Evolutionary conservation across 1,140 invertebrate genomes (phyloP), one percentile per base, ranked within the genome.

Genomic region (Drosophila subpulchrella): DNA sequence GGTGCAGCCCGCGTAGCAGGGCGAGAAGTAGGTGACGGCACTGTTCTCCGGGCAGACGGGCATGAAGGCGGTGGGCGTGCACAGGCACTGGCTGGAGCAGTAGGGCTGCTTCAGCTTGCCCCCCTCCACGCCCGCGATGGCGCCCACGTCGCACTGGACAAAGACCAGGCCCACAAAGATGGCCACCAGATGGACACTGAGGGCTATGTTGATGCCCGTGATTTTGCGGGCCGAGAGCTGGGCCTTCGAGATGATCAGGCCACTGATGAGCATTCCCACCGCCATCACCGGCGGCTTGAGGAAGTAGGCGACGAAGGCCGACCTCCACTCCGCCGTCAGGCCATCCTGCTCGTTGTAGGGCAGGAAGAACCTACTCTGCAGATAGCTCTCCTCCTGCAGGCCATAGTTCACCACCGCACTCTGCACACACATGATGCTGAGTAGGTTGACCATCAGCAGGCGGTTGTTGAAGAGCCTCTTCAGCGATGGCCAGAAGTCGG

Each of bases 1-100:
- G 4, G 84, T 89, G 82, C 96, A 96, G 13, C 96, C 96, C 34
- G 96, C 96, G 71, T 95, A 94, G 88, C 96, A 96, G 8, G 96
- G 94, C 10, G 94, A 95, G 78, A 95, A 96, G 90, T 94, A 96
- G 0, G 94, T 95, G 8, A 92, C 80, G 0, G 78, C 92, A 6
- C 93, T 93, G 71, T 93, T 93, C 42, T 91, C 91, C 10, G 94
- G 93, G 79, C 96, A 96, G 12, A 96, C 93, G 2, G 96, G 96
- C 53, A 94, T 93, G 74, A 96, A 96, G 65, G 56, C 93, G 32
- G 94, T 94, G 15, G 93, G 88, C 1, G 92, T 93, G 88, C 96
- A 96, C 15, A 93, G 89, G 78, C 96, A 96, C 20, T 94, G 71
- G 38, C 77, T 89, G 81, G 95, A 96, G 79, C 95, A 96, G 27